These are phyloP conservation scores for Microchrysa polita DNA, from an alignment of 2,888 invertebrate species.

Conservation along the genomic window DNA sequence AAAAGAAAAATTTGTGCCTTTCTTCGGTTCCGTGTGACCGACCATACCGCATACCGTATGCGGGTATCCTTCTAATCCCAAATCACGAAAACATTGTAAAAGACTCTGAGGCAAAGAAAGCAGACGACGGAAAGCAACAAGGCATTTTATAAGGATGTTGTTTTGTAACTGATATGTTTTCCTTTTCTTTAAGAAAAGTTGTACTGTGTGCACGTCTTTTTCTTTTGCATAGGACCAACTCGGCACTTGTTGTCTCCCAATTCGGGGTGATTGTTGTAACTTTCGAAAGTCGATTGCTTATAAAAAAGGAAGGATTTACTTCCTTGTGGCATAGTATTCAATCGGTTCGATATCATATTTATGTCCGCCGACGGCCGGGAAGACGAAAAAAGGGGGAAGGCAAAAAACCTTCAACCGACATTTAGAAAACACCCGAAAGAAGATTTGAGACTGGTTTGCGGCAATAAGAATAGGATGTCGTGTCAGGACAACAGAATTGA, in stretches of 20 bases:
- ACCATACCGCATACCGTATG: too few species aligned
- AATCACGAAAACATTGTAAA: neutral
- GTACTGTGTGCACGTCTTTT: neutral
- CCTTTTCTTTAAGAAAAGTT: constrained; percentile 24
- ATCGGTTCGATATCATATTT: constrained; percentile 48
- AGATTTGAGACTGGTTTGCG: neutral
- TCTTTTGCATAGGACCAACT: too few species aligned
- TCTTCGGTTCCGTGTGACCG: neutral
- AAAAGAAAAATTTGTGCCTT: constrained; percentile 11
- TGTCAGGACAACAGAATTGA: too few species aligned
- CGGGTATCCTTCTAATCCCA: too few species aligned
- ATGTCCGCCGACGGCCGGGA: constrained; percentile 29
- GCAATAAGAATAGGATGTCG: neutral
- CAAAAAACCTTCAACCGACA: too few species aligned
- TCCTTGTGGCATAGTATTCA: constrained; percentile 33
- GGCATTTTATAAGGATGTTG: constrained; percentile 37
- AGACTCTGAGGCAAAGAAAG: too few species aligned
- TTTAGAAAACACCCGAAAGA: too few species aligned
- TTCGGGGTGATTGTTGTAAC: too few species aligned
- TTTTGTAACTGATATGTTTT: constrained; percentile 37
- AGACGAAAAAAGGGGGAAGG: too few species aligned
- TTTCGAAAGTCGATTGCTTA: too few species aligned
- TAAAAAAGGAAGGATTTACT: neutral
- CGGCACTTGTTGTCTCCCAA: neutral
- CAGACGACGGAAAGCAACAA: neutral